These are phyloP conservation scores for Lysiphlebus fabarum DNA, from an alignment of 1,140 invertebrate species.

Conservation along the genomic window DNA sequence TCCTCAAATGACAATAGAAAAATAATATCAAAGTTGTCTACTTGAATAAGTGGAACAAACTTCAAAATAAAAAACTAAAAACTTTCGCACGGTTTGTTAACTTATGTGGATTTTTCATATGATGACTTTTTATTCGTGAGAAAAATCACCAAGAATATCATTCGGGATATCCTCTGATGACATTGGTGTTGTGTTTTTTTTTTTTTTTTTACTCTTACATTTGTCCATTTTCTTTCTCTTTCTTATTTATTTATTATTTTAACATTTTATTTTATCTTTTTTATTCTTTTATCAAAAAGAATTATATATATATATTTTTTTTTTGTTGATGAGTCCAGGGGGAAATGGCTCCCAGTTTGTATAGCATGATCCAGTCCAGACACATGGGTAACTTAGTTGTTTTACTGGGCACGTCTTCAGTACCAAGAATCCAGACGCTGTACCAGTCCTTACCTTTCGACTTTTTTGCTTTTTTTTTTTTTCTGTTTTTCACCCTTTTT, in stretches of 20 bases:
- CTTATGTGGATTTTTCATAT: conserved; percentile 11
- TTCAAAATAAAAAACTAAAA: conserved; percentile 7
- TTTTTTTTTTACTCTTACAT: not conserved
- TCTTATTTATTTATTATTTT: not conserved
- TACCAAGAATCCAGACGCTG: conserved; percentile 39
- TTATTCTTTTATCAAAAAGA: too few species aligned
- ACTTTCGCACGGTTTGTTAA: conserved; percentile 26
- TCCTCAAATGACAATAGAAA: conserved; percentile 11
- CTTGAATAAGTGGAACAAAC: not conserved
- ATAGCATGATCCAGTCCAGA: conserved; percentile 36
- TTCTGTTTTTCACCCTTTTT: too few species aligned
- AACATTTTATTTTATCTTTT: not conserved
- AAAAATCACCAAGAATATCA: conserved; percentile 13
- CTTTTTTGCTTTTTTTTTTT: too few species aligned
- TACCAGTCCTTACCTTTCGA: too few species aligned
- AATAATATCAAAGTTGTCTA: too few species aligned
- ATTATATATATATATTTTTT: too few species aligned
- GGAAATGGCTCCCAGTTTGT: too few species aligned
- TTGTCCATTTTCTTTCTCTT: conserved; percentile 5
- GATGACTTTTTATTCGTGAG: conserved; percentile 1
- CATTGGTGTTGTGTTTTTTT: conserved; percentile 4
- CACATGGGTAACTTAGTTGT: conserved; percentile 43
- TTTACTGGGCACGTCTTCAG: conserved; percentile 47
- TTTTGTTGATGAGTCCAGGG: too few species aligned
- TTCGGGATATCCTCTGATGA: conserved; percentile 3